A percentile compares a stretch with the other conserved stretches of the same genome.
Evolutionary conservation across 2,888 invertebrate genomes (phyloP).

Genomic region (Drosophila cognata): DNA sequence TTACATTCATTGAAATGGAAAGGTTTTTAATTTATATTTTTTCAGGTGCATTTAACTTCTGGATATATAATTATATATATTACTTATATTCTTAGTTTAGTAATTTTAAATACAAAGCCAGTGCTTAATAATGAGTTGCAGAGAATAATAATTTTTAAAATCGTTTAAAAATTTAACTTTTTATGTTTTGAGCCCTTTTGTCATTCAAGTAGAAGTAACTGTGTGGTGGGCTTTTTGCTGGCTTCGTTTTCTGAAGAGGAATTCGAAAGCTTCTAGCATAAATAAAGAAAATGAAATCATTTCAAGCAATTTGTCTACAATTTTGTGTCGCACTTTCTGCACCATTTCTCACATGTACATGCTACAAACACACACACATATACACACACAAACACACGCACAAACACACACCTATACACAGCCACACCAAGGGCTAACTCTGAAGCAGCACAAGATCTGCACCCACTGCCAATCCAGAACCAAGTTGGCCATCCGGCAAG

Average conservation of each 20-base stretch:
- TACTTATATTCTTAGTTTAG: neutral
- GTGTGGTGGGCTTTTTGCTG: constrained; percentile 18
- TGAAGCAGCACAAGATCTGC: constrained; percentile 9
- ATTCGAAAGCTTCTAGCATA: constrained; percentile 52
- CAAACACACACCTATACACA: neutral
- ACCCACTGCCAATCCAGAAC: constrained; percentile 29
- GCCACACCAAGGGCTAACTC: constrained; percentile 27
- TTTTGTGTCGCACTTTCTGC: constrained; percentile 81
- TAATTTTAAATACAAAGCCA: neutral
- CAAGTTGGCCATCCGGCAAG: constrained; percentile 72
- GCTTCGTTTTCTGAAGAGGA: constrained; percentile 20
- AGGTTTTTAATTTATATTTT: constrained; percentile 1
- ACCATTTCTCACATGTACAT: constrained; percentile 78
- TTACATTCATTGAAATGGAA: neutral
- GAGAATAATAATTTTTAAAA: too few relatives aligned
- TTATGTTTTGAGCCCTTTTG: neutral
- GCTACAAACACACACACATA: constrained; percentile 44
- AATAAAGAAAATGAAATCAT: constrained; percentile 80
- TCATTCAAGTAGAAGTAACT: constrained; percentile 18
- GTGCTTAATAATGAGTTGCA: neutral
- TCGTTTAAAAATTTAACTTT: constrained; percentile 3
- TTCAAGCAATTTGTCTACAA: constrained; percentile 80
- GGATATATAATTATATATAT: constrained; percentile 1
- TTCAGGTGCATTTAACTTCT: neutral
- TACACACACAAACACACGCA: constrained; percentile 16